Evolutionary conservation across 37 sponge, comb jelly and placozoan species (phyloP).

Genomic region (Halichondria panicea): DNA sequence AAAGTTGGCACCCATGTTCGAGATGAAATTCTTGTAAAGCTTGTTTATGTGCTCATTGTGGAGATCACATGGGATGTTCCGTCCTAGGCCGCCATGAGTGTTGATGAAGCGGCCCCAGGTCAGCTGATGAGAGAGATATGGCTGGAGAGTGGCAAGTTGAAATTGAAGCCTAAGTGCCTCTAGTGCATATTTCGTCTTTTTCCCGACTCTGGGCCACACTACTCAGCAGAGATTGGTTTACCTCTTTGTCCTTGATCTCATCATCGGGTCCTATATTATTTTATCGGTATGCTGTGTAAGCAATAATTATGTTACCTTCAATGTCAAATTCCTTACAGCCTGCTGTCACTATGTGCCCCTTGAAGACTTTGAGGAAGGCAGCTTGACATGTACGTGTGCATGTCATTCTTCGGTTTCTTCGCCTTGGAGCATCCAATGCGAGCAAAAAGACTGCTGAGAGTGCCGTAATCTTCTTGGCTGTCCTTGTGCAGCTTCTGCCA

Average conservation of each 20-base stretch:
- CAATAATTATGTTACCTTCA: not conserved
- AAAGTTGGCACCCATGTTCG: constrained; percentile 28
- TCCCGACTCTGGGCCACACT: not conserved
- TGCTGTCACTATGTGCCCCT: constrained; percentile 21
- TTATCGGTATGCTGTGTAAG: not conserved
- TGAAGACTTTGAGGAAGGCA: constrained; percentile 1
- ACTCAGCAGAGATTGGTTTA: not conserved
- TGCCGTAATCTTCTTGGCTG: constrained; percentile 25
- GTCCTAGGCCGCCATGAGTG: constrained; percentile 22
- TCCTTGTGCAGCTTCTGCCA: constrained; percentile 13
- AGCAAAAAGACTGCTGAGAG: constrained; percentile 2
- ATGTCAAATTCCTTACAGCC: constrained; percentile 9
- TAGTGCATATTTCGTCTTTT: constrained; percentile 16
- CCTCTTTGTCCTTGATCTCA: not conserved
- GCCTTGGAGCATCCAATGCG: too few relatives aligned
- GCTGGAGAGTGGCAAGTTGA: not conserved
- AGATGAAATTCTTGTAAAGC: constrained; percentile 7
- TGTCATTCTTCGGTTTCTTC: too few relatives aligned
- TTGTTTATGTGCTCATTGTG: constrained; percentile 33
- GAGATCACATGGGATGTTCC: constrained; percentile 28
- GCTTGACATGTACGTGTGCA: not conserved
- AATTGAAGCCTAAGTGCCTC: constrained; percentile 14
- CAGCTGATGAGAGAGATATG: constrained; percentile 21
- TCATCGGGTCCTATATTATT: not conserved
- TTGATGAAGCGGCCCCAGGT: constrained; percentile 30